Base-by-base conservation (phyloP, 2,797 vertebrate species). In the Rhyacichthys aspro region DNA sequence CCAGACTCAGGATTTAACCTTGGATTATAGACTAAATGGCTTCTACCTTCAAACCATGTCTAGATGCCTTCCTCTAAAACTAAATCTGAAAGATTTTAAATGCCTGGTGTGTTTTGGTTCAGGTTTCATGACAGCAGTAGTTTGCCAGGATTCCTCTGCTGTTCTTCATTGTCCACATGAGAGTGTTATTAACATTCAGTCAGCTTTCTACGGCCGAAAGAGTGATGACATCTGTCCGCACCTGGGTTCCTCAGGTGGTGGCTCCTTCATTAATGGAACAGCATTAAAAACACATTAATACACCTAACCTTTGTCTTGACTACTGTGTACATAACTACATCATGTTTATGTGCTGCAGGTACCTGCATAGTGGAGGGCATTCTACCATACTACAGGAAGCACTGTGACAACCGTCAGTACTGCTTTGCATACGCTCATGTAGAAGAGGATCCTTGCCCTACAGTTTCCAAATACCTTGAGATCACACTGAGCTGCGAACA, bases 161-260 rank as follows among this genome's bases (percentile, higher is more conserved):
- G 83, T 88, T 42, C 79, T 93, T 41, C 90, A 92, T 66, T 94
- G 92, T 68, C 79, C 88, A 1, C 2, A 16, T 0, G 85, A 90
- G 44, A 93, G 92, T 11, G 88, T 92, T 0, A 92, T 94, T n/a
- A 92, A 92, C 83, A 84, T 94, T 63, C 87, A 90, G 70, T 92
- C 92, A 0, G 92, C 89, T 49, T 93, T 93, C 86, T 92, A 59
- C 0, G 92, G 92, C 11, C 86, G 92, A 2, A 81, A 72, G 15
- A 86, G 44, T 4, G 58, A 50, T 0, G 78, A 78, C 15, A 86
- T 92, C 81, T 94, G 93, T 76, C 87, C 91, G 1, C 76, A 81
- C 15, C 36, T 68, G 12, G 77, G 44, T 0, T 86, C 73, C 32
- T 62, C 83, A 9, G 60, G 58, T 75, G 79, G 76, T 61, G 41